Evolutionary conservation across 1,140 invertebrate genomes (phyloP).

Genomic region (Diorhabda sublineata): DNA sequence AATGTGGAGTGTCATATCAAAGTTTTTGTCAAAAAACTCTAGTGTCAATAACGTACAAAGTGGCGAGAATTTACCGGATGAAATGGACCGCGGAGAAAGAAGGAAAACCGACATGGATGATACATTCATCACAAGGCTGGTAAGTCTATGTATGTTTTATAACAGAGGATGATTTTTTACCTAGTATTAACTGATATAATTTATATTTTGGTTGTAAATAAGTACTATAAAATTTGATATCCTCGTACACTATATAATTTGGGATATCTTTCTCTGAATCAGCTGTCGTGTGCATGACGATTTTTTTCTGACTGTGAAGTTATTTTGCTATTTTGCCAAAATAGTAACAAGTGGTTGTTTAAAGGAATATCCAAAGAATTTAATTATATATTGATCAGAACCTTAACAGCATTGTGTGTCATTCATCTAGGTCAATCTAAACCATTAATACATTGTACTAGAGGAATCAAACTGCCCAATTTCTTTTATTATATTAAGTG

Average conservation of each 20-base stretch:
- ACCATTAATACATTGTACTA: not conserved
- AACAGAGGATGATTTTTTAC: constrained; percentile 10
- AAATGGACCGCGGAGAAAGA: constrained; percentile 31
- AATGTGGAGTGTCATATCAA: constrained; percentile 41
- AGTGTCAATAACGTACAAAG: constrained; percentile 23
- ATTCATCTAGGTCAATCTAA: not conserved
- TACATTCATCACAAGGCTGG: constrained; percentile 33
- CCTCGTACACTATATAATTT: not conserved
- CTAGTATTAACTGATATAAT: constrained; percentile 5
- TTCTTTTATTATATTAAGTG: not conserved
- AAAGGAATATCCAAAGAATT: not conserved
- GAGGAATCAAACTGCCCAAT: not conserved
- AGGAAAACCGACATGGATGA: constrained; percentile 30
- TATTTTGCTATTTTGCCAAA: not conserved
- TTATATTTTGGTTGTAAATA: not conserved
- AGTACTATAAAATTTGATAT: not conserved
- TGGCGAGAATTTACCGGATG: constrained; percentile 25
- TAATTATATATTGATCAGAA: not conserved
- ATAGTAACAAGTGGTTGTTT: constrained; percentile 15
- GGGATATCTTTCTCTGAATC: not conserved
- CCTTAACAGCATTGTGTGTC: not conserved
- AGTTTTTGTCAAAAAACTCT: constrained; percentile 37
- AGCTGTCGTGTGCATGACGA: constrained; percentile 3
- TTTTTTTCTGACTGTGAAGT: constrained; percentile 4
- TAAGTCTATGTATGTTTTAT: constrained; percentile 17